Base-by-base conservation (phyloP, 1,140 invertebrate species). In the Acromyrmex heyeri region DNA sequence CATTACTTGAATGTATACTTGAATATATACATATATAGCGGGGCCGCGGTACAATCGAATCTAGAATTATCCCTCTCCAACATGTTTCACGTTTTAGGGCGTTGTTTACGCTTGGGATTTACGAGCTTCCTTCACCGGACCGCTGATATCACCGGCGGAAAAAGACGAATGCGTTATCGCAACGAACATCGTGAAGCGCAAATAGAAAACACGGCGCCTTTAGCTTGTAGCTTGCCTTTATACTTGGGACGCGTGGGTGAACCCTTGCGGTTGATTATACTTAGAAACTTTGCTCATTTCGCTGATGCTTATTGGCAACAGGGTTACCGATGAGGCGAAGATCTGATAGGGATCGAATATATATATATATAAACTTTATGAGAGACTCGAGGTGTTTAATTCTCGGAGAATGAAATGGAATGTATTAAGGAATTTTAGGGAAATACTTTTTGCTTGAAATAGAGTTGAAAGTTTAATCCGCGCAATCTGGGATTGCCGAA, bases 41-140 rank as follows among this genome's bases (percentile, higher is more conserved):
- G 16, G 18, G 24, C n/a, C 69, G 69, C 53, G n/a, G 24, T 38
- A 75, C 81, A 72, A 75, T 73, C 67, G 70, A 83, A 83, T 83
- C 55, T 75, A 59, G 81, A 83, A 75, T 75, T 83, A 83, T 83
- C 81, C 67, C 67, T 61, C 55, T 73, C 53, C 24, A 34, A 72
- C 79, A 62, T 27, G 44, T 34, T 34, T 48, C 69, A 34, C 34
- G 55, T 83, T 75, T 75, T 75, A 61, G 81, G 53, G 81, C 69
- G 57, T 83, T 83, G 81, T 75, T 83, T 75, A 83, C 81, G 69
- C 38, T 61, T 55, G 67, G 65, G 69, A 83, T 83, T 75, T 83
- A 75, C 55, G 70, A 70, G 64, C 50, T 81, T 81, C 64, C 21
- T 81, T 81, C 48, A 30, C 30, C 48, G 48, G 77, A 48, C 18